A percentile compares a stretch with the other conserved stretches of the same genome.
Conservation (phyloP, 2,888 invertebrate species). For the Ophonus ardosiacus region DNA sequence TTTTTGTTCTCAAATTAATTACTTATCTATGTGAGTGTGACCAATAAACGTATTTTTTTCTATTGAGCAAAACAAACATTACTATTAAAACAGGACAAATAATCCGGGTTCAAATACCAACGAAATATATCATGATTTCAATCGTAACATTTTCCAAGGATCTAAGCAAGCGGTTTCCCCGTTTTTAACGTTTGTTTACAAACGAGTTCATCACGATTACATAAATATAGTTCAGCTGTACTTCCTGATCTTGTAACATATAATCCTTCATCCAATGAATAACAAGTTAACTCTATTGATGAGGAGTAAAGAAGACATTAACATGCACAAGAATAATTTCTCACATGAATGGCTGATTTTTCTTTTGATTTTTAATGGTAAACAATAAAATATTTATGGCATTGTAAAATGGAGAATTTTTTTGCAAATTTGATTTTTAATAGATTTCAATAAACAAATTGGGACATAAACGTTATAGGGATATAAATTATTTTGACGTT, state of each 20-base stretch:
- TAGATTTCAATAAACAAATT: background rate
- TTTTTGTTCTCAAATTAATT: too few relatives aligned
- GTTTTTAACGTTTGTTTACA: conserved; percentile 8
- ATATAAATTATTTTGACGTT: background rate
- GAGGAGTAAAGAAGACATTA: conserved; percentile 15
- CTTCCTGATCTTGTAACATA: conserved; percentile 44
- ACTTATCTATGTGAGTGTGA: too few relatives aligned
- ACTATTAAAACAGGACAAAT: too few relatives aligned
- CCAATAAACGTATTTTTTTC: too few relatives aligned
- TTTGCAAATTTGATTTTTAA: background rate
- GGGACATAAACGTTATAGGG: background rate
- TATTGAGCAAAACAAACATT: too few relatives aligned
- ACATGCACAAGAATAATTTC: background rate
- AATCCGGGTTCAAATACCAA: background rate
- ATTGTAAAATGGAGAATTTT: background rate
- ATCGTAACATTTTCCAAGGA: conserved; percentile 4
- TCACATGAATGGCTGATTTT: background rate
- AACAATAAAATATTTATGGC: background rate
- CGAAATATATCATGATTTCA: conserved; percentile 5
- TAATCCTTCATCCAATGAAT: conserved; percentile 21
- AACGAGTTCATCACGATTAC: conserved; percentile 36
- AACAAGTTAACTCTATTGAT: background rate
- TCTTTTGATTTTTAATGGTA: background rate
- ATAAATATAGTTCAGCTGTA: conserved; percentile 32
- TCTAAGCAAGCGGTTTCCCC: background rate